Evolutionary conservation across 2,888 invertebrate species (phyloP).

Genomic region (Pandemis heparana): DNA sequence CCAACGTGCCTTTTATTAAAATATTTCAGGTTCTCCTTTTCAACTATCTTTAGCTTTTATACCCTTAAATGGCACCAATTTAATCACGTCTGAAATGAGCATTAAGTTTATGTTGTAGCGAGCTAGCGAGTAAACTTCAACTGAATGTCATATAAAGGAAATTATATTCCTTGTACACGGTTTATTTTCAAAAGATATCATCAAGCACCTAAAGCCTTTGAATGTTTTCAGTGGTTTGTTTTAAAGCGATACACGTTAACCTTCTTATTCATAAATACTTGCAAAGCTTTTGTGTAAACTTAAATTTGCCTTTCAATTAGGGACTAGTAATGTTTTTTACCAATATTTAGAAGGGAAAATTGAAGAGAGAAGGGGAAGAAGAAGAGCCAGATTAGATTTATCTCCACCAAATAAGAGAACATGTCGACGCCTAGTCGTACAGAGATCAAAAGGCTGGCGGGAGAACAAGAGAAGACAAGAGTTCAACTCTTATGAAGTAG

Average conservation of each 20-base stretch:
- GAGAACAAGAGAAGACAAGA: no score
- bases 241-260: neutral
- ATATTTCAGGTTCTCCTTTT: conserved; percentile 10
- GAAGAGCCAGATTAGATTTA: no score
- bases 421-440: no score
- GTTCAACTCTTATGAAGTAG: neutral
- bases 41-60: conserved; percentile 20
- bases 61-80: conserved; percentile 1
- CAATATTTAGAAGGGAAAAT: no score
- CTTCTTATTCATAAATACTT: no score
- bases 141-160: neutral
- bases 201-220: no score
- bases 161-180: neutral
- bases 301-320: no score
- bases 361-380: no score
- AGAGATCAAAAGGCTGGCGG: no score
- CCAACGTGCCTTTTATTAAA: conserved; percentile 19
- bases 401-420: no score
- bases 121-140: neutral
- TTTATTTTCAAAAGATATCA: neutral
- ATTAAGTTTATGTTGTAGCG: neutral
- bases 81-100: conserved; percentile 9
- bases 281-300: no score
- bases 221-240: neutral
- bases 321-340: no score